A percentile compares a stretch with the other conserved stretches of the same genome.
phyloP scores from a whole-genome alignment of 1,140 invertebrate species.

The Drosophila biarmipes region DNA sequence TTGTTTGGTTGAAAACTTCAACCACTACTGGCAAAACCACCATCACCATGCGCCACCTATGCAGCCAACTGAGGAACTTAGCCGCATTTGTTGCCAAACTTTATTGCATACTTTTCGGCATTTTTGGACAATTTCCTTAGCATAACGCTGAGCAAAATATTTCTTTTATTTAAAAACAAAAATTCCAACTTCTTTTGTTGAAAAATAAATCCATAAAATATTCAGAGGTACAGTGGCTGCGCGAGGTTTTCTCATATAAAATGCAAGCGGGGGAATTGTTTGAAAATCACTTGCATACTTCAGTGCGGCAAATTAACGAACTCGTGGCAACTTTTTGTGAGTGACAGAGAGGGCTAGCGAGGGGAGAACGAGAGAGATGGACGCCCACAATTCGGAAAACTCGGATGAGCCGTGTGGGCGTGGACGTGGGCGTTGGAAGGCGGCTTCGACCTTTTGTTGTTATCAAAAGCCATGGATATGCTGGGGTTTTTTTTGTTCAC shows the following conservation, averaged over 20 bases:
- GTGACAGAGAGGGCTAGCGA: not conserved
- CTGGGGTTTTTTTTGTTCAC: not conserved
- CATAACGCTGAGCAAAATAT: not conserved
- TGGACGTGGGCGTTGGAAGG: conserved; percentile 25
- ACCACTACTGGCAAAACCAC: not conserved
- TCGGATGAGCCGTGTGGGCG: conserved; percentile 30
- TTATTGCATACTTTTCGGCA: conserved; percentile 45
- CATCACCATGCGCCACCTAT: conserved; percentile 25
- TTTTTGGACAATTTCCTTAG: not conserved
- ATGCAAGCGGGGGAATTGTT: conserved; percentile 5
- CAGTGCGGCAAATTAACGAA: conserved; percentile 20
- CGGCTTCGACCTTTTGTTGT: conserved; percentile 48
- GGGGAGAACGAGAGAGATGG: not conserved
- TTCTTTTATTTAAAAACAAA: conserved; percentile 12
- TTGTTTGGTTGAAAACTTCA: not conserved
- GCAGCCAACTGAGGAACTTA: conserved; percentile 17
- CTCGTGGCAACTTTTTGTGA: conserved; percentile 35
- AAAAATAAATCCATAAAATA: conserved; percentile 16
- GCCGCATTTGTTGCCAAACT: conserved; percentile 7
- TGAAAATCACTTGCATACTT: conserved; percentile 40
- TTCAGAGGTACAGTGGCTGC: not conserved
- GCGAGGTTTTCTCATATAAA: conserved; percentile 16
- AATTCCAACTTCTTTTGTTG: conserved; percentile 2
- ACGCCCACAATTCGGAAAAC: conserved; percentile 42
- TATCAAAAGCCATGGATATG: conserved; percentile 55